Conservation (phyloP, 2,888 invertebrate species). For the Apotomis turbidana region DNA sequence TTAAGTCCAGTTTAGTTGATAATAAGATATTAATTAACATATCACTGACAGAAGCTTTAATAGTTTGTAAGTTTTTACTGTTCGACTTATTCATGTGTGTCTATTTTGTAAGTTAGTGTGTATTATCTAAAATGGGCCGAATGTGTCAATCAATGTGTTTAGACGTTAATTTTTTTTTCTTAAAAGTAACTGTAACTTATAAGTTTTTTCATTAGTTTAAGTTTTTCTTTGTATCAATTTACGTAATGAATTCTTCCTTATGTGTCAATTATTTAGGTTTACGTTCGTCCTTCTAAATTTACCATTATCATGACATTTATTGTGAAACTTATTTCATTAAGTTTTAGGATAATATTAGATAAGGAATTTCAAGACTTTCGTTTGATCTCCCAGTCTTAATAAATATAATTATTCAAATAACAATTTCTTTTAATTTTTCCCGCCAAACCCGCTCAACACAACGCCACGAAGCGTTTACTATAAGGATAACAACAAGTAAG, state of each 20-base stretch:
- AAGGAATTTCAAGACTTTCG: constrained; percentile 80
- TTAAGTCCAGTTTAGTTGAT: constrained; percentile 20
- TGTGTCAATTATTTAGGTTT: constrained; percentile 58
- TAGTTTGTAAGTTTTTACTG: constrained; percentile 53
- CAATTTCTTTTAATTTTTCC: constrained; percentile 44
- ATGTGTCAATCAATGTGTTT: constrained; percentile 66
- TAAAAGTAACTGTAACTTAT: constrained; percentile 2
- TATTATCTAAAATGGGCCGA: constrained; percentile 70
- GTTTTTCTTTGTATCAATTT: constrained; percentile 46
- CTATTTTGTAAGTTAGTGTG: constrained; percentile 41
- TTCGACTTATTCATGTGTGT: constrained; percentile 29
- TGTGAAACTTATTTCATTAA: constrained; percentile 44
- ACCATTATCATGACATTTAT: constrained; percentile 33
- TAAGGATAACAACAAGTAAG: background rate
- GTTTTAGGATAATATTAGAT: constrained; percentile 49
- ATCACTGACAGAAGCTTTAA: constrained; percentile 67
- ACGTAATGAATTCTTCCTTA: constrained; percentile 65
- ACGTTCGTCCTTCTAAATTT: constrained; percentile 44
- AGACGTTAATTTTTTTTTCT: constrained; percentile 29
- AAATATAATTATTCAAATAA: constrained; percentile 59
- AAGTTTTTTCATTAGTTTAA: constrained; percentile 13
- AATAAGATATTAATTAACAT: constrained; percentile 47
- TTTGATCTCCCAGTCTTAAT: constrained; percentile 81
- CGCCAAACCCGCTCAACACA: background rate
- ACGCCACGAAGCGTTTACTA: background rate